Percentiles rank a stretch among this genome's conserved stretches.
Conservation (phyloP, 2,888 invertebrate species). For the Neoitamus cyanurus region DNA sequence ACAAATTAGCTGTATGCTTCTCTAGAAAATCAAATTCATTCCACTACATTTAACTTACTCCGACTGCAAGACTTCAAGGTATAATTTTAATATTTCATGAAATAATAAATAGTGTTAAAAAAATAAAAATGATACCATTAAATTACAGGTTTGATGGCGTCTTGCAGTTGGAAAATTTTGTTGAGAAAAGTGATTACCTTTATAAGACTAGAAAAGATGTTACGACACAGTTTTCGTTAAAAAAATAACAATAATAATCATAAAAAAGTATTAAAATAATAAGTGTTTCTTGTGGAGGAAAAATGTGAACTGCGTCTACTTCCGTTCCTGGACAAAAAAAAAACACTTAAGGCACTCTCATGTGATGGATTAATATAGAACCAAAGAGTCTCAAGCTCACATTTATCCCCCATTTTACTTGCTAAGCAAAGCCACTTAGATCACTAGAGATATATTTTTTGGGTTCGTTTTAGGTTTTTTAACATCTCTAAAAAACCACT, state of each 20-base stretch:
- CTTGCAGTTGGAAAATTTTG: slow-evolving; percentile 16
- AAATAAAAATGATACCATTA: slow-evolving; percentile 3
- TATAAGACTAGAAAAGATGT: slow-evolving; percentile 40
- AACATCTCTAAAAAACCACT: slow-evolving; percentile 10
- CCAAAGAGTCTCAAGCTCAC: background rate
- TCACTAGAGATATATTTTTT: slow-evolving; percentile 30
- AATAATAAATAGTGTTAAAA: background rate
- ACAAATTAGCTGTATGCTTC: background rate
- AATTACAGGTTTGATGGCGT: background rate
- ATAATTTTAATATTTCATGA: background rate
- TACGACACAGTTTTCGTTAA: slow-evolving; percentile 19
- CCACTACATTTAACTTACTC: background rate
- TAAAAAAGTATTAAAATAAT: slow-evolving; percentile 14
- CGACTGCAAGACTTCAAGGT: background rate
- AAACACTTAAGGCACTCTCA: slow-evolving; percentile 9
- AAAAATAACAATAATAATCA: background rate
- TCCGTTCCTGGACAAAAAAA: background rate
- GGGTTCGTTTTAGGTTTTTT: slow-evolving; percentile 35
- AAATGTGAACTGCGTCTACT: background rate
- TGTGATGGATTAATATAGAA: background rate
- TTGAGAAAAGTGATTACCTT: background rate
- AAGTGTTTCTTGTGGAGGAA: background rate
- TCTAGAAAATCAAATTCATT: background rate
- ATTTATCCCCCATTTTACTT: background rate
- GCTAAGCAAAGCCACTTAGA: slow-evolving; percentile 21